Evolutionary conservation across 1,140 invertebrate species (phyloP).

Genomic region (Leguminivora glycinivorella): DNA sequence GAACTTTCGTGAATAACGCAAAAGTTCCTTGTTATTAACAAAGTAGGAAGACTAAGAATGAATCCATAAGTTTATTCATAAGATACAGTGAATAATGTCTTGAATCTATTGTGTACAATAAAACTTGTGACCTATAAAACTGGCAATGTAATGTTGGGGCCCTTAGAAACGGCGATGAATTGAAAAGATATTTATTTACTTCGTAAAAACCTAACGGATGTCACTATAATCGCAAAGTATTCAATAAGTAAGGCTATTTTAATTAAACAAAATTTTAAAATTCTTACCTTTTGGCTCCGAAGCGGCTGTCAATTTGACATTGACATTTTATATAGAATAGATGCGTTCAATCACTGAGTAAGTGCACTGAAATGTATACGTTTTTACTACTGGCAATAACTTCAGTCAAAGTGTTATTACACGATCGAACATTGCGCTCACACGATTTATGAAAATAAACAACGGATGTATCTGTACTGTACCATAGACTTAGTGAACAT

Average conservation of each 20-base stretch:
- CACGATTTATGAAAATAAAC: not conserved
- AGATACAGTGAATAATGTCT: not conserved
- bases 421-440: not conserved
- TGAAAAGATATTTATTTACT: not conserved
- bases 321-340: not conserved
- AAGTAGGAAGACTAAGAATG: not conserved
- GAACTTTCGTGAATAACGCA: too few species aligned
- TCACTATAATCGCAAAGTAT: not conserved
- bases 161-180: not conserved
- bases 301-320: not conserved
- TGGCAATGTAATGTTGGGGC: not conserved
- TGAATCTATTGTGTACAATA: not conserved
- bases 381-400: not conserved
- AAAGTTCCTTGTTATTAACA: not conserved
- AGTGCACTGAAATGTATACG: not conserved
- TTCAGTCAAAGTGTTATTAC: not conserved
- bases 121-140: not conserved
- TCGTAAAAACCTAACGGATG: not conserved
- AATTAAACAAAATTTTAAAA: constrained; percentile 3
- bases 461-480: too few species aligned
- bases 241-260: not conserved
- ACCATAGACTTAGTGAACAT: too few species aligned
- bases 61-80: not conserved
- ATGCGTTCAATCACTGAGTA: not conserved
- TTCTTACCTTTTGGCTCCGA: constrained; percentile 26